Conservation (phyloP, 2,113 vertebrate genomes). For the Tor tambroides region DNA sequence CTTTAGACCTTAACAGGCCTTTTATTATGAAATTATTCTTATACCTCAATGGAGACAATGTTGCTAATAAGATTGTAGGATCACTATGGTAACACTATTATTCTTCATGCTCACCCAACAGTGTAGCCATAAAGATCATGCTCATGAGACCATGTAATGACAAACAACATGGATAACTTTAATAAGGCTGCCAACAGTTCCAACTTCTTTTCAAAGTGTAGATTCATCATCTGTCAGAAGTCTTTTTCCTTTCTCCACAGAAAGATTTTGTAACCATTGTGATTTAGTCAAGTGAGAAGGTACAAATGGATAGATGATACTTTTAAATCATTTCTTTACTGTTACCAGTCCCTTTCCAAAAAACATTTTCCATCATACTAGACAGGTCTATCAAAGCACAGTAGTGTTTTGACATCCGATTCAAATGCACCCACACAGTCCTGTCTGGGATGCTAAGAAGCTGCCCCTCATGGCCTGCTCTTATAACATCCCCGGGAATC, state of each 20-base stretch:
- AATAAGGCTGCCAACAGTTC: slow-evolving; percentile 67
- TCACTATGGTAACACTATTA: slow-evolving; percentile 65
- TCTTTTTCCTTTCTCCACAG: slow-evolving; percentile 59
- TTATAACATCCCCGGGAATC: slow-evolving; percentile 25
- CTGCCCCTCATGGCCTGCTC: slow-evolving; percentile 23
- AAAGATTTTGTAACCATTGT: slow-evolving; percentile 46
- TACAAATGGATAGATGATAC: slow-evolving; percentile 64
- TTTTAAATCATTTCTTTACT: slow-evolving; percentile 45
- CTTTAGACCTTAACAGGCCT: slow-evolving; percentile 61
- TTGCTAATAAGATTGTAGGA: slow-evolving; percentile 43
- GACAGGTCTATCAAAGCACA: slow-evolving; percentile 28
- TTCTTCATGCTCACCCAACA: slow-evolving; percentile 60
- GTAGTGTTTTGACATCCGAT: not conserved
- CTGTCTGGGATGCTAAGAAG: not conserved
- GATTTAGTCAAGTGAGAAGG: slow-evolving; percentile 60
- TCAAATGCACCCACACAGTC: slow-evolving; percentile 18
- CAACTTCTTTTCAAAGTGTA: slow-evolving; percentile 42
- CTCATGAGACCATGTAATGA: slow-evolving; percentile 59
- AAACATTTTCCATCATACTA: slow-evolving; percentile 8
- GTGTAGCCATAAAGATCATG: slow-evolving; percentile 44
- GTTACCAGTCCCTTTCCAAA: slow-evolving; percentile 44
- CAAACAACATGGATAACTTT: slow-evolving; percentile 54
- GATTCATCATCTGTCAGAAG: slow-evolving; percentile 43
- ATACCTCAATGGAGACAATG: slow-evolving; percentile 62
- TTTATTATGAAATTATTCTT: slow-evolving; percentile 74